Conservation (phyloP, 2,888 invertebrate genomes). For the Megaustenia siamemsis region DNA sequence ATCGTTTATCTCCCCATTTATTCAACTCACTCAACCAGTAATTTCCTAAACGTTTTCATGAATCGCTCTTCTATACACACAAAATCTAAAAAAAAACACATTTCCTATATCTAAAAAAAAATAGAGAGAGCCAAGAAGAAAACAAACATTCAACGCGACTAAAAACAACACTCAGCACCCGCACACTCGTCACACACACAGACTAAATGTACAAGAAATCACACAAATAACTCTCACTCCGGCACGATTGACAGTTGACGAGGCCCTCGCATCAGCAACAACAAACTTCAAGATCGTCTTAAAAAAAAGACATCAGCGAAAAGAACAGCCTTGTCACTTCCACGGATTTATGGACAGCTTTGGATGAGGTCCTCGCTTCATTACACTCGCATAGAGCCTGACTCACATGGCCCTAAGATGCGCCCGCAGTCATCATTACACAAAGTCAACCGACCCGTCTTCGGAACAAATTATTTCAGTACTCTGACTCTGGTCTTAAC, state of each 20-base stretch:
- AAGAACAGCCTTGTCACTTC: neutral
- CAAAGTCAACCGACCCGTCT: constrained; percentile 18
- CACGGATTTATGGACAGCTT: constrained; percentile 22
- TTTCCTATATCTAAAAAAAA: too few relatives aligned
- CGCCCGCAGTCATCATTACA: constrained; percentile 22
- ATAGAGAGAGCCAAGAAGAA: neutral
- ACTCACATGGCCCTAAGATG: neutral
- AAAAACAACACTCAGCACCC: neutral
- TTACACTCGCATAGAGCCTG: constrained; percentile 18
- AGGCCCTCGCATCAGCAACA: neutral
- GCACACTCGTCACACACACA: neutral
- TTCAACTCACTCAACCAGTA: too few relatives aligned
- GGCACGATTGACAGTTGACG: neutral
- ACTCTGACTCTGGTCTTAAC: neutral
- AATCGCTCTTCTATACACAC: too few relatives aligned
- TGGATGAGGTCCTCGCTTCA: constrained; percentile 23
- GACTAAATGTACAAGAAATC: neutral
- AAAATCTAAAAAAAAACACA: neutral
- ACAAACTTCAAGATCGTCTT: neutral
- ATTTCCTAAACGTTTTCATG: too few relatives aligned
- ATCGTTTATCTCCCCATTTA: too few relatives aligned
- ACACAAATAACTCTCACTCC: neutral
- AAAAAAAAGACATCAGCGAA: neutral
- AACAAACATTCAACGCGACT: neutral
- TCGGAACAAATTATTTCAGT: constrained; percentile 36